Conservation (phyloP, 2,797 vertebrate genomes). For the Gymnoscopelus braueri region DNA sequence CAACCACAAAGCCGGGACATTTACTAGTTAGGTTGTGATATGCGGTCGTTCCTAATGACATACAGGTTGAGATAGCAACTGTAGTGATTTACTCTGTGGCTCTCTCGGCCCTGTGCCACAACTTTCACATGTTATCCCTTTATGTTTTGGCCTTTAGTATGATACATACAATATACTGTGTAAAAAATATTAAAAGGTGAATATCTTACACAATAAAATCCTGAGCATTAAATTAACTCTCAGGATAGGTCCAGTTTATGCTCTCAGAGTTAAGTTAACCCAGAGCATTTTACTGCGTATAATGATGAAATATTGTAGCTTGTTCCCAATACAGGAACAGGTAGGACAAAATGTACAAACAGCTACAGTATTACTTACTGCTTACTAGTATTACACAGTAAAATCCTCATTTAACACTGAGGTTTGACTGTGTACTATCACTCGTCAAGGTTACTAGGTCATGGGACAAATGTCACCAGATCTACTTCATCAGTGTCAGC, state of each 20-base stretch:
- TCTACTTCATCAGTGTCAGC: background rate
- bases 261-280: no score
- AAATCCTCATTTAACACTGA: background rate
- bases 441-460: constrained; percentile 8
- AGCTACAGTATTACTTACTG: background rate
- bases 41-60: constrained; percentile 46
- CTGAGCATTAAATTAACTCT: no score
- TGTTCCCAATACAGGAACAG: background rate
- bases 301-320: background rate
- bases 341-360: background rate
- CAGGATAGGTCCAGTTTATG: no score
- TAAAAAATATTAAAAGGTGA: no score
- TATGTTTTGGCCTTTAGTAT: background rate
- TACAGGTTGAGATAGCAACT: constrained; percentile 40
- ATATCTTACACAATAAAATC: no score
- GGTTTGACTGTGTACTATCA: no score
- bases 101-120: background rate
- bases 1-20: constrained; percentile 34
- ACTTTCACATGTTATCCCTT: background rate
- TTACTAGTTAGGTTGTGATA: constrained; percentile 51
- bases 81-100: background rate
- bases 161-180: no score
- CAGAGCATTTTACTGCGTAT: no score
- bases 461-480: constrained; percentile 16
- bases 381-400: background rate